Evolutionary conservation across 2,113 vertebrate species (phyloP), one percentile per base, ranked within the genome.

Genomic region (Acinonyx jubatus): DNA sequence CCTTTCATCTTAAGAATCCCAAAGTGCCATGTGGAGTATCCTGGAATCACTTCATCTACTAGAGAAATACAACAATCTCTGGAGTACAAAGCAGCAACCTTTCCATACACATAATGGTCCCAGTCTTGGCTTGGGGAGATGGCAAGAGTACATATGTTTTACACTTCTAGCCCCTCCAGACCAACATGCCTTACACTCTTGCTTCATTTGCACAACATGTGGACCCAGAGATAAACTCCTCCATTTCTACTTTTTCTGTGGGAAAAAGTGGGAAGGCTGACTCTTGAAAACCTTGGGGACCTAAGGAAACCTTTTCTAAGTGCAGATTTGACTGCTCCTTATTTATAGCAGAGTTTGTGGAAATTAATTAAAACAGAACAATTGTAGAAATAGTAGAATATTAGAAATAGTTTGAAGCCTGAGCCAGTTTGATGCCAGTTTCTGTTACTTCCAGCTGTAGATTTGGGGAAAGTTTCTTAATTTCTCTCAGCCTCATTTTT

Each of bases 1-100:
- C 94, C 92, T 98, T 98, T 98, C 92, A 98, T 97, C 96, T 98
- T 93, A 97, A 97, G 97, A 95, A 98, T 98, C 90, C 96, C 80
- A 41, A 96, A 98, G 94, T 96, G 85, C 80, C 96, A 86, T 61
- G 48, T 84, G 50, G 87, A 98, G 81, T 97, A 87, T 96, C 79
- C 94, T 97, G 83, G 95, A 85, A 96, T 97, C 96, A 96, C 76
- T 97, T 98, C 76, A 90, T 81, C 96, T 96, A 82, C 71, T 92
- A 41, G 83, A 97, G 96, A 95, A 90, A 96, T 65, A 36, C 3
- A 57, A 25, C 61, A 55, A 5, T 68, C 63, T 92, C 73, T 83
- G 0, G 4, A 27, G 71, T 86, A 76, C 91, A 95, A 93, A 93
- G 91, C 96, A 78, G 0, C 45, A 95, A 55, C 69, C 38, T 12